These are phyloP conservation scores for Macrostomum lignano DNA, from an alignment of 1,140 invertebrate species.

Conservation along the genomic window DNA sequence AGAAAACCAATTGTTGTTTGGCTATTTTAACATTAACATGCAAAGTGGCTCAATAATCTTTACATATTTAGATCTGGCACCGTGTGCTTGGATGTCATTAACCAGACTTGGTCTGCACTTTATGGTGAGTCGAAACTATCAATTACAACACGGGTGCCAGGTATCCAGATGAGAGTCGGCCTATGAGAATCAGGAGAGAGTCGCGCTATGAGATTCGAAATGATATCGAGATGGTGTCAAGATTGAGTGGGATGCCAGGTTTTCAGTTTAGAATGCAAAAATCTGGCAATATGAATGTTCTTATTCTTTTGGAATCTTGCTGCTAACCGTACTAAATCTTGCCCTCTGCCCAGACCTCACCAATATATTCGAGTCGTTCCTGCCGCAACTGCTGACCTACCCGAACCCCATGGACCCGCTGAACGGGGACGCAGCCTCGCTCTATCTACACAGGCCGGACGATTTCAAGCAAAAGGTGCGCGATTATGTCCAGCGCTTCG, in stretches of 20 bases:
- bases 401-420: conserved; percentile 83
- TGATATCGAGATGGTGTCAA: background rate
- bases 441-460: conserved; percentile 95
- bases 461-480: conserved; percentile 90
- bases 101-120: conserved; percentile 35
- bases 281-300: background rate
- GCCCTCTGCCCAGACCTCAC: conserved; percentile 43
- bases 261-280: background rate
- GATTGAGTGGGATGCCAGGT: background rate
- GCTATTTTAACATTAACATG: conserved; percentile 1
- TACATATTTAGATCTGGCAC: conserved; percentile 41
- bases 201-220: background rate
- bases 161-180: background rate
- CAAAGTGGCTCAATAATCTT: background rate
- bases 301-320: background rate
- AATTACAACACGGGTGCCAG: background rate
- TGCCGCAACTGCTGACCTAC: conserved; percentile 72
- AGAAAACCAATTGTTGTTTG: background rate
- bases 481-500: conserved; percentile 8
- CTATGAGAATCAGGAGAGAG: background rate
- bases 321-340: conserved; percentile 19
- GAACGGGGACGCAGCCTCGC: conserved; percentile 76
- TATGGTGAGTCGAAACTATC: conserved; percentile 16
- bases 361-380: conserved; percentile 89
- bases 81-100: conserved; percentile 85